Percentiles rank a stretch among this genome's conserved stretches.
Evolutionary conservation across 2,797 vertebrate species (phyloP).

Genomic region (Tapera naevia): DNA sequence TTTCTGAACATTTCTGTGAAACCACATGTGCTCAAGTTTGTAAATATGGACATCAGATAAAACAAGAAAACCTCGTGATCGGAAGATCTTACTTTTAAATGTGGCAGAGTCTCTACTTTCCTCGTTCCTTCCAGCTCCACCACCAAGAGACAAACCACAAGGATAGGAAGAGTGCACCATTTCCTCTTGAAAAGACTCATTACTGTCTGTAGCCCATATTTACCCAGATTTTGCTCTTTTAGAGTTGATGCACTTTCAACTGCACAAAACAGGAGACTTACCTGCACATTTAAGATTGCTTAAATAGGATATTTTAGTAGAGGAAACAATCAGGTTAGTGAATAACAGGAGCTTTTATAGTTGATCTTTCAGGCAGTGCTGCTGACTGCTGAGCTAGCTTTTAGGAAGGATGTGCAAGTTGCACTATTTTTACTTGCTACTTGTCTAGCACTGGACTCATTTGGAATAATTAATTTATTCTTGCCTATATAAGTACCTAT

Average conservation of each 20-base stretch:
- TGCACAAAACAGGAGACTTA: neutral
- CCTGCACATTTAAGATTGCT: neutral
- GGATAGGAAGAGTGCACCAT: neutral
- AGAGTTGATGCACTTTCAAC: neutral
- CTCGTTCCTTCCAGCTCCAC: neutral
- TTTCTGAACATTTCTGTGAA: neutral
- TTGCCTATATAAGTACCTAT: neutral
- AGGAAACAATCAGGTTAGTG: neutral
- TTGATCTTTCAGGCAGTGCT: neutral
- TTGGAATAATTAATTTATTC: neutral
- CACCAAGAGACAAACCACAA: neutral
- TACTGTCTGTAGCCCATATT: neutral
- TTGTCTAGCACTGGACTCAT: neutral
- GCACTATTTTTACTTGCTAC: constrained; percentile 12
- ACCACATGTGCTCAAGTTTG: neutral
- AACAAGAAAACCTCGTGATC: neutral
- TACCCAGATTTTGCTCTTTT: neutral
- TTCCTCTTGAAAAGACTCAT: neutral
- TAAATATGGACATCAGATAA: constrained; percentile 4
- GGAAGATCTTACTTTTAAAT: neutral
- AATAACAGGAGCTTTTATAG: neutral
- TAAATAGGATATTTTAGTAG: neutral
- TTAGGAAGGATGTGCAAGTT: constrained; percentile 7
- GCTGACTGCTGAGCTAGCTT: constrained; percentile 8
- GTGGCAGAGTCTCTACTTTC: neutral